Evolutionary conservation across 2,113 vertebrate species (phyloP), one percentile per base, ranked within the genome.

Genomic region (Zootoca vivipara): DNA sequence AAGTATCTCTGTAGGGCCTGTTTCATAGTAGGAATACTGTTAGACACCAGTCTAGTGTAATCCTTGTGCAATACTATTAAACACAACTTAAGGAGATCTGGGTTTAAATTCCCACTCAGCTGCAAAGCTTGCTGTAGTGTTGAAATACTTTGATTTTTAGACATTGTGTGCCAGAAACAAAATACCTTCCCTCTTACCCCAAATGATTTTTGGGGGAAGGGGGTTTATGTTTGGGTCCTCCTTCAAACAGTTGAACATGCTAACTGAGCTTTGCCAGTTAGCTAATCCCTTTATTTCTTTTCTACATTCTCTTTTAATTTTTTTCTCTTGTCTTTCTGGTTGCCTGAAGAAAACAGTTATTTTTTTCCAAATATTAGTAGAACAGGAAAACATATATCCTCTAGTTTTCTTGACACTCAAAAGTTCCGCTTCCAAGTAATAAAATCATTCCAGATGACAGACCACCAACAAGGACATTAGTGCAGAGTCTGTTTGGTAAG

Each of bases 361-460:
- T 92, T 93, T 93, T 56, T 90, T 91, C 92, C 93, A 90, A 94
- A 93, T 90, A 88, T 91, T 90, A 87, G 91, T 91, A 90, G 91
- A 93, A 85, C 83, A 93, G 95, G 94, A 93, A 93, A 93, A 82
- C 81, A 90, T 90, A 85, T 90, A 91, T 90, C 77, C 94, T 95
- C 93, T 92, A 95, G 87, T 95, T 95, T 95, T 93, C 91, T 33
- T 93, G 93, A 95, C 92, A 91, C 91, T 92, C 78, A 90, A 73
- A 90, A 87, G 87, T 90, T 93, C 85, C 93, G 93, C 93, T 96
- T 96, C 93, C 91, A 95, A 92, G 73, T 94, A 93, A 87, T 95
- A 95, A 95, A 91, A 94, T 92, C 87, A 86, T 94, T 93, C 94
- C 94, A 91, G 82, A 83, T 90, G 92, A 93, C 24, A 3, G 94